Evolutionary conservation across 2,797 vertebrate species (phyloP), one percentile per base, ranked within the genome.

Genomic region (Otus scops): DNA sequence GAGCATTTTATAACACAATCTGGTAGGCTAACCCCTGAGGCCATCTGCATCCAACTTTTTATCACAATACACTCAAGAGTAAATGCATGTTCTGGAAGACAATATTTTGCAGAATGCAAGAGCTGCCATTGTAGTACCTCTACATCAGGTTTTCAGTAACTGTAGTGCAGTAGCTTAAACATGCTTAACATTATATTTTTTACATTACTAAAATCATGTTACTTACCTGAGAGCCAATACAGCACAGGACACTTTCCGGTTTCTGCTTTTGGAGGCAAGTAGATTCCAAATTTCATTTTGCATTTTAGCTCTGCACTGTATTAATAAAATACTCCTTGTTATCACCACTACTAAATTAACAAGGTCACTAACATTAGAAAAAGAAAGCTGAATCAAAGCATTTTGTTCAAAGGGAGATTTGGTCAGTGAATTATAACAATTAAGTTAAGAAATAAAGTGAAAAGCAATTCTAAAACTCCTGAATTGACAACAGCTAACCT

Each of bases 221-320:
- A 92, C 98, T 95, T 67, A 99, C 99, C 99, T 0, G 99, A 99
- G 7, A 99, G 98, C 99, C 99, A 99, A 74, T 99, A 99, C 5
- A 99, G 89, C 30, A 99, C 98, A 24, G 99, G 99, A 85, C 99
- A 99, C 50, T 99, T 99, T 56, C 80, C 97, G 1, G 97, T 98
- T 97, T 99, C 99, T 9, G 99, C 99, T 90, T 99, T 99, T 28
- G 99, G 98, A 57, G 99, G 99, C 82, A 99, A 98, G 97, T 98
- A 99, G 95, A 99, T 97, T 21, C 98, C 99, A 96, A 99, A 99
- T 97, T 98, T 99, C 99, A 99, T 99, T 98, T 99, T 99, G 98
- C 99, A 99, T 88, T 99, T 99, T 69, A 99, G 97, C 94, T 99
- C 99, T 15, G 97, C 70, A 98, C 99, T 99, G 95, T 56, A 85